These are phyloP conservation scores for Addax nasomaculatus DNA, from an alignment of 2,113 vertebrate species.

Conservation along the genomic window DNA sequence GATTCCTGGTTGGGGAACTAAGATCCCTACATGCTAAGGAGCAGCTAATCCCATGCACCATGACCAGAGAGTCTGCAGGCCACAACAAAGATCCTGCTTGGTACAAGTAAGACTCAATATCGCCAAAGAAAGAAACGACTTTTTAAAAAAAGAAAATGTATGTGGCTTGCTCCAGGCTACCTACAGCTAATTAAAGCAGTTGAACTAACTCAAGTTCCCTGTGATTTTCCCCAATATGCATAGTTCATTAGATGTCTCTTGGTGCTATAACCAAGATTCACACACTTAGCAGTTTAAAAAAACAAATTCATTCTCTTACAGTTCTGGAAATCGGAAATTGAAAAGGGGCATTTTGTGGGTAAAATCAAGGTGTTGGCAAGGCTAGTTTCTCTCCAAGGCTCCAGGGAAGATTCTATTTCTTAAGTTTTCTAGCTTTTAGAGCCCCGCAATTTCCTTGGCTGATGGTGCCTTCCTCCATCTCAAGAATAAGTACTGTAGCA, in stretches of 20 bases:
- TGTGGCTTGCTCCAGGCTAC: neutral
- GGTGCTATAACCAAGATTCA: neutral
- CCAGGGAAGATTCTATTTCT: too few relatives aligned
- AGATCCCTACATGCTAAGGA: neutral
- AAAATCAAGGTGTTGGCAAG: neutral
- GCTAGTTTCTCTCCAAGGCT: neutral
- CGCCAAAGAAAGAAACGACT: neutral
- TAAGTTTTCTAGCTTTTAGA: neutral
- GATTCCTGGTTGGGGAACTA: neutral
- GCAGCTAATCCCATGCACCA: neutral
- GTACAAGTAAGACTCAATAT: neutral
- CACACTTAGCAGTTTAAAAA: neutral
- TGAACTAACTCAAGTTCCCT: neutral
- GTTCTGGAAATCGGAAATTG: neutral
- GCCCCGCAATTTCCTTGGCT: accelerated
- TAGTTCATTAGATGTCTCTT: neutral
- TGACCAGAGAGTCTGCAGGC: neutral
- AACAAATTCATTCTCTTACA: neutral
- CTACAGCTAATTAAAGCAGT: neutral
- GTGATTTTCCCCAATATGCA: too few relatives aligned
- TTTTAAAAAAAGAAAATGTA: neutral
- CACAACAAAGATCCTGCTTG: neutral
- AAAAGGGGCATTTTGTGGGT: neutral
- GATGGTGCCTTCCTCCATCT: neutral
- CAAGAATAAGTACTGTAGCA: too few relatives aligned